These are phyloP conservation scores for Onthophagus sagittarius DNA, from an alignment of 2,888 invertebrate species.

Conservation along the genomic window DNA sequence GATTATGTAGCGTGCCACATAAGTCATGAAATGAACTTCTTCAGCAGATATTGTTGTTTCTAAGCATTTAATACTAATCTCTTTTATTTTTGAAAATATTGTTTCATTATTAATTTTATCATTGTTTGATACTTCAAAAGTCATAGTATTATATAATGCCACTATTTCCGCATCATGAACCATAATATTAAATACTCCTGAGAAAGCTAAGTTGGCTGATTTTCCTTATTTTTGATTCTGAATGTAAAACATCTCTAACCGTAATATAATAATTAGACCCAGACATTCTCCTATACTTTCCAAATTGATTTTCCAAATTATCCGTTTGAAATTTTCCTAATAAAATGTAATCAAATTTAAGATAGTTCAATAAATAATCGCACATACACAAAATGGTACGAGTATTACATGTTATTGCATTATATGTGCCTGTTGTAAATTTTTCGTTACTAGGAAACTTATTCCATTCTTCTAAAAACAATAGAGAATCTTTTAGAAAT, in stretches of 20 bases:
- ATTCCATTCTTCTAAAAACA: slow-evolving; percentile 2
- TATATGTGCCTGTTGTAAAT: background rate
- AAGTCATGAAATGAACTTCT: background rate
- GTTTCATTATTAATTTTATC: background rate
- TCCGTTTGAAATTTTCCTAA: background rate
- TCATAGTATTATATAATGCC: background rate
- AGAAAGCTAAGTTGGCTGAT: background rate
- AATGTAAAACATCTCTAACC: background rate
- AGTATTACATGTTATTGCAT: background rate
- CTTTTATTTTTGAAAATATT: background rate
- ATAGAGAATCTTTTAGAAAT: background rate
- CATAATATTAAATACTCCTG: background rate
- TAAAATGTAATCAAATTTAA: background rate
- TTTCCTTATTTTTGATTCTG: background rate
- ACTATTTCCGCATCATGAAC: background rate
- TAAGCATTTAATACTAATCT: background rate
- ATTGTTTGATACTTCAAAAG: too few relatives aligned
- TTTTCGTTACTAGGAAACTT: background rate
- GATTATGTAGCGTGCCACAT: background rate
- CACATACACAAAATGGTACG: background rate
- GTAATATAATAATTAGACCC: slow-evolving; percentile 1
- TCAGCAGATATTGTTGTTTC: background rate
- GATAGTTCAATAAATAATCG: background rate
- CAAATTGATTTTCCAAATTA: slow-evolving; percentile 1
- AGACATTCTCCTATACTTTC: background rate